Conservation (phyloP, 2,113 vertebrate genomes). For the Lepus timidus region DNA sequence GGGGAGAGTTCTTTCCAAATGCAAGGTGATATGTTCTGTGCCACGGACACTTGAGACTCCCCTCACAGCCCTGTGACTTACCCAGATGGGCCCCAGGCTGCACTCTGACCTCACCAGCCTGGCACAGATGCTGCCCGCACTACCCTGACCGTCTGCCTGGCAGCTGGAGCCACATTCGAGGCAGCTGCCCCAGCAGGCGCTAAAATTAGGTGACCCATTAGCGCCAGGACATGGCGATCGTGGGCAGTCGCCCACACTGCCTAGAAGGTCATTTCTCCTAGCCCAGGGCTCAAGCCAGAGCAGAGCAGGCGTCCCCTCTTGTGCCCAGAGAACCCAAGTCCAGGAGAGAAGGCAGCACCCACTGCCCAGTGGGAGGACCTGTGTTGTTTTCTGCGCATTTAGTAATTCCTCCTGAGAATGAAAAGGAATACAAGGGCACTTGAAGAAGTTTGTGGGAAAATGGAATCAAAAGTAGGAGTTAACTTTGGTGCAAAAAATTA, state of each 20-base stretch:
- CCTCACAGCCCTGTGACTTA: not conserved
- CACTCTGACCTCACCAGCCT: conserved; percentile 66
- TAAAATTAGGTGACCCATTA: conserved; percentile 82
- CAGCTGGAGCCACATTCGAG: conserved; percentile 30
- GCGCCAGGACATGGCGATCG: conserved; percentile 62
- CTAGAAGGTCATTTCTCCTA: not conserved
- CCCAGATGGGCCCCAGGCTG: not conserved
- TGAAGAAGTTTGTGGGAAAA: too few relatives aligned
- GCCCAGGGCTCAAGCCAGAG: not conserved
- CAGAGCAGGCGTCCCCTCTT: not conserved
- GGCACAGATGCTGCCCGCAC: conserved; percentile 19
- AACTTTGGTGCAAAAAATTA: too few relatives aligned
- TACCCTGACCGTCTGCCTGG: conserved; percentile 34
- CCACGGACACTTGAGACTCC: conserved; percentile 59
- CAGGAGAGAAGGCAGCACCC: not conserved
- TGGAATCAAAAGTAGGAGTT: too few relatives aligned
- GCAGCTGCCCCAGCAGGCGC: conserved; percentile 69
- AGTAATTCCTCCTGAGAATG: not conserved
- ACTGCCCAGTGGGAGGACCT: not conserved
- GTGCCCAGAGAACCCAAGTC: not conserved
- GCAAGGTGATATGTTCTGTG: conserved; percentile 47
- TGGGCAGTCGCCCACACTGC: not conserved
- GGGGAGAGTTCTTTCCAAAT: conserved; percentile 61
- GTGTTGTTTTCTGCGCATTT: not conserved
- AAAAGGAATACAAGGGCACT: not conserved